These are phyloP conservation scores for Carollia perspicillata DNA, from an alignment of 2,113 vertebrate species.

Conservation along the genomic window DNA sequence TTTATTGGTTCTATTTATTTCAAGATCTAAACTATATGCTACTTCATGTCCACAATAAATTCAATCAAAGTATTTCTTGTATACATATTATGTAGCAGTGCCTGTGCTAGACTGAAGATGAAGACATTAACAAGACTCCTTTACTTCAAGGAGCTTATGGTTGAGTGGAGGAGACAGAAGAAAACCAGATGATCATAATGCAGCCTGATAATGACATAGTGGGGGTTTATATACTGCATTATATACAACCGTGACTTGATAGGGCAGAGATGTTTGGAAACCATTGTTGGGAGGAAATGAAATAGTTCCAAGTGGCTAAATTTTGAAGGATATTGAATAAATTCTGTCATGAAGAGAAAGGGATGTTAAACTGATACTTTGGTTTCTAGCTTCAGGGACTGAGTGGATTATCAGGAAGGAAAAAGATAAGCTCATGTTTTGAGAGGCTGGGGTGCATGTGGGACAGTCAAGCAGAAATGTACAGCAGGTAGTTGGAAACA, in stretches of 20 bases:
- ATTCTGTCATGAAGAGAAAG: not conserved
- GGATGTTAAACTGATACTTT: not conserved
- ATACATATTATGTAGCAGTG: not conserved
- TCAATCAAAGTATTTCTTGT: not conserved
- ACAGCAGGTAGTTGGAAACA: not conserved
- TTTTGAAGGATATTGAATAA: not conserved
- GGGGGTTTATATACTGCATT: not conserved
- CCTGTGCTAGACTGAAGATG: not conserved
- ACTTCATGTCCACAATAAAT: not conserved
- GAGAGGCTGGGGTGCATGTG: not conserved
- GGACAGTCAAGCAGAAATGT: not conserved
- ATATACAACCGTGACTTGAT: not conserved
- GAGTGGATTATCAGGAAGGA: not conserved
- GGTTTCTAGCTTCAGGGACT: not conserved
- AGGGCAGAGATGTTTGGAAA: not conserved
- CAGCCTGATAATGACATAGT: no score
- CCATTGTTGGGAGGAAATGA: not conserved
- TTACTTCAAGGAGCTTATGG: not conserved
- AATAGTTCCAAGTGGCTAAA: not conserved
- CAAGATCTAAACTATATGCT: not conserved
- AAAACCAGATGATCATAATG: not conserved
- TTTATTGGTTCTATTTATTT: not conserved
- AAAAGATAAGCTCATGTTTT: not conserved
- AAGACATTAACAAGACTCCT: not conserved
- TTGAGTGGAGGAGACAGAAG: not conserved